phyloP scores from a whole-genome alignment of 2,888 invertebrate genomes.

The Acleris cristana region DNA sequence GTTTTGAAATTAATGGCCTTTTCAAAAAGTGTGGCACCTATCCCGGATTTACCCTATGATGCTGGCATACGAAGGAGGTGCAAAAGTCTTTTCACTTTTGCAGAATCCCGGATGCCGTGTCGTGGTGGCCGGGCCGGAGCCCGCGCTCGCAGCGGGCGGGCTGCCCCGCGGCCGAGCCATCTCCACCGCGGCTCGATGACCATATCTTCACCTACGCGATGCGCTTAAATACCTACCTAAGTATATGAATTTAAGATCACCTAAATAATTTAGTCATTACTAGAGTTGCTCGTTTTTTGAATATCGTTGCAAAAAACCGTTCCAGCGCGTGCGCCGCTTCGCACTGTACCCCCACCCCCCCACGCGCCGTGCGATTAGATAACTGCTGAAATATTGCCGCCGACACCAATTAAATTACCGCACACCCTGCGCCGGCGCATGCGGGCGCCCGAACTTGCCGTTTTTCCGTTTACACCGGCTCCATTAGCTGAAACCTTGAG shows the following conservation, averaged over 20 bases:
- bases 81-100: too few species aligned
- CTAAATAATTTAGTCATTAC: slow-evolving; percentile 3
- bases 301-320: slow-evolving; percentile 22
- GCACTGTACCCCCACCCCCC: neutral
- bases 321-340: slow-evolving; percentile 43
- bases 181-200: too few species aligned
- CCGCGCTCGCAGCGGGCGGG: too few species aligned
- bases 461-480: slow-evolving; percentile 31
- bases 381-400: slow-evolving; percentile 46
- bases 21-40: too few species aligned
- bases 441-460: slow-evolving; percentile 37
- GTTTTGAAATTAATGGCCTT: too few species aligned
- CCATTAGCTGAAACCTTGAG: slow-evolving; percentile 37
- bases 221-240: too few species aligned
- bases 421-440: slow-evolving; percentile 34
- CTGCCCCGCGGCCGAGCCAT: too few species aligned
- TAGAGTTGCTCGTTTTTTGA: slow-evolving; percentile 5
- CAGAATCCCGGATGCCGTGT: too few species aligned
- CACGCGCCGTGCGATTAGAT: slow-evolving; percentile 44
- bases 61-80: too few species aligned
- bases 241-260: neutral
- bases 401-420: slow-evolving; percentile 33
- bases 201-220: too few species aligned
- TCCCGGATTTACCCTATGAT: too few species aligned
- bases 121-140: too few species aligned